These are phyloP conservation scores for Nomada hirtipes DNA, from an alignment of 2,888 invertebrate species.

Conservation along the genomic window DNA sequence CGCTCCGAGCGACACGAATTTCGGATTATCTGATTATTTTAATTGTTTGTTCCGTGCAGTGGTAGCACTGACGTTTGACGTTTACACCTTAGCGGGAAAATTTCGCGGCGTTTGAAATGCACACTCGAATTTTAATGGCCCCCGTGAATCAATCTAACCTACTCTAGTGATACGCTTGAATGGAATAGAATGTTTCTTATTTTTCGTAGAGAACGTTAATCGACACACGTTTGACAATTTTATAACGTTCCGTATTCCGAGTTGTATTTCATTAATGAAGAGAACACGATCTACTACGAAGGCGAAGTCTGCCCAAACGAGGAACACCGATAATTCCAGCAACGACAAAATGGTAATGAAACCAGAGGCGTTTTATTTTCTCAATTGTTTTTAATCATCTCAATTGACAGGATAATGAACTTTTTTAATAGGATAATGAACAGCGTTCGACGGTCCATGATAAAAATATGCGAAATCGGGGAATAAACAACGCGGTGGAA, in stretches of 20 bases:
- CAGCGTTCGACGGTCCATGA: slow-evolving; percentile 1
- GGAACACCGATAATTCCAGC: background rate
- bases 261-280: slow-evolving; percentile 46
- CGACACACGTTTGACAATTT: slow-evolving; percentile 22
- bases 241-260: background rate
- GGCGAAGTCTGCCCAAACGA: background rate
- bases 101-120: slow-evolving; percentile 27
- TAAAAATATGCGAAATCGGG: slow-evolving; percentile 27
- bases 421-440: slow-evolving; percentile 18
- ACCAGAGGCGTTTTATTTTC: slow-evolving; percentile 10
- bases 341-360: slow-evolving; percentile 5
- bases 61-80: slow-evolving; percentile 19
- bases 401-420: slow-evolving; percentile 15
- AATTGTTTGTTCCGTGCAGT: background rate
- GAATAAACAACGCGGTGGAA: background rate
- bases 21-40: slow-evolving; percentile 8
- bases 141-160: background rate
- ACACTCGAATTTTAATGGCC: background rate
- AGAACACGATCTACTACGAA: slow-evolving; percentile 43
- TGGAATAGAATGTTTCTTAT: background rate
- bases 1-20: background rate
- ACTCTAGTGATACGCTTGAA: background rate
- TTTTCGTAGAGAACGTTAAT: slow-evolving; percentile 27
- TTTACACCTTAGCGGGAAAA: slow-evolving; percentile 1
- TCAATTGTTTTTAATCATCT: background rate